Conservation (phyloP, 2,797 vertebrate genomes). For the Microctenopoma steveboyesi region DNA sequence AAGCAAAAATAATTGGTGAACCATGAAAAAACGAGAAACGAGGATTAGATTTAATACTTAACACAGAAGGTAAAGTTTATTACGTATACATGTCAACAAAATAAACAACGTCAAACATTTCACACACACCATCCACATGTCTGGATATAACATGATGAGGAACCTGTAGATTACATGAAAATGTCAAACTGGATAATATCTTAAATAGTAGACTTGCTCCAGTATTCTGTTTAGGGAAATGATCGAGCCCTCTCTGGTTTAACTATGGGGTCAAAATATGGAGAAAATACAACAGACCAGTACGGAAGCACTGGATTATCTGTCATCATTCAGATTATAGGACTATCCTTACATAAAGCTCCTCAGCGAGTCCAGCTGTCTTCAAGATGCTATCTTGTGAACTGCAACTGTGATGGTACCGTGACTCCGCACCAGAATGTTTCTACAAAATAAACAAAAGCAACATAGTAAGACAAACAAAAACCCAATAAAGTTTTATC, state of each 20-base stretch:
- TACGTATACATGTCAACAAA: constrained; percentile 13
- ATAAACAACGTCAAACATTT: background rate
- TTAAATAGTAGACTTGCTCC: constrained; percentile 4
- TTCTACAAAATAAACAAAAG: constrained; percentile 79
- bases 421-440: constrained; percentile 93
- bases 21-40: constrained; percentile 32
- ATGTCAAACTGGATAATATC: background rate
- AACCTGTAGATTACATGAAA: constrained; percentile 1
- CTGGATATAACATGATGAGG: background rate
- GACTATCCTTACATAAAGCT: background rate
- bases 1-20: constrained; percentile 23
- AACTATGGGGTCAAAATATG: constrained; percentile 7
- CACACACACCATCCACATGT: background rate
- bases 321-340: background rate
- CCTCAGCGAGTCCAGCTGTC: background rate
- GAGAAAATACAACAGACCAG: constrained; percentile 23
- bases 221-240: background rate
- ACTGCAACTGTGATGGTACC: constrained; percentile 93
- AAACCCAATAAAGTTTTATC: background rate
- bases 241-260: background rate
- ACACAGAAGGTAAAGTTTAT: constrained; percentile 69
- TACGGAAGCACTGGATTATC: constrained; percentile 2
- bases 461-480: background rate
- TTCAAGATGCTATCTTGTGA: constrained; percentile 93
- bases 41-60: constrained; percentile 60